Percentiles rank a stretch among this genome's conserved stretches.
phyloP scores from a whole-genome alignment of 2,797 vertebrate genomes.

The Enteromius thamalakanensis region DNA sequence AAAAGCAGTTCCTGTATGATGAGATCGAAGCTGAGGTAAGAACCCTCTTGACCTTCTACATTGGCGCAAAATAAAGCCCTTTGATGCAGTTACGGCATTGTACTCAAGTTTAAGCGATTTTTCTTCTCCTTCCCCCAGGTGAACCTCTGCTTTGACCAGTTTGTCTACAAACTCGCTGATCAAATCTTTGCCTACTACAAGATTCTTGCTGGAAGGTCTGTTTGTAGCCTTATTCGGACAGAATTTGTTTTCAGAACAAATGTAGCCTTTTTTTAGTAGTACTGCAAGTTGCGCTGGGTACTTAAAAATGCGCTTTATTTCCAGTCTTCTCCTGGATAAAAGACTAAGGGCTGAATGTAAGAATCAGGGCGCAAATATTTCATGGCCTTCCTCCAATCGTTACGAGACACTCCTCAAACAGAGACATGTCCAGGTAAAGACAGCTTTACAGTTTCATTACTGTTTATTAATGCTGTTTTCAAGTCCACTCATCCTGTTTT shows the following conservation, averaged over 20 bases:
- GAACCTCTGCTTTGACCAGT: slow-evolving; percentile 97
- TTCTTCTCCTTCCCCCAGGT: slow-evolving; percentile 76
- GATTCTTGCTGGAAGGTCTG: slow-evolving; percentile 90
- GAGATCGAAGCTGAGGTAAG: slow-evolving; percentile 98
- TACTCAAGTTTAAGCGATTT: neutral
- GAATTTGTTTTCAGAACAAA: neutral
- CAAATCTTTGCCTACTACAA: slow-evolving; percentile 99
- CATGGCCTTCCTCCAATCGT: slow-evolving; percentile 89
- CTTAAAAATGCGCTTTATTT: neutral
- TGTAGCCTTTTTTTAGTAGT: neutral
- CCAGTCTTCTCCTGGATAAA: slow-evolving; percentile 93
- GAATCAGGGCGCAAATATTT: slow-evolving; percentile 91
- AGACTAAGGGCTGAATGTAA: slow-evolving; percentile 92
- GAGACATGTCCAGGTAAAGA: slow-evolving; percentile 90
- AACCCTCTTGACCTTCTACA: neutral
- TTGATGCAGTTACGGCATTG: neutral
- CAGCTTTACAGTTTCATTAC: neutral
- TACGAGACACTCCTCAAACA: slow-evolving; percentile 96
- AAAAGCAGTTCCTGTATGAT: slow-evolving; percentile 99
- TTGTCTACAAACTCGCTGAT: slow-evolving; percentile 97
- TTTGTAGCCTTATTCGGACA: neutral
- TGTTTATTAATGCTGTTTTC: neutral
- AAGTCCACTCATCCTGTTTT: neutral
- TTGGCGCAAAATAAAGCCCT: neutral
- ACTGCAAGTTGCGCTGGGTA: neutral